These are phyloP conservation scores for Anarhynchus alexandrinus DNA, from an alignment of 2,113 vertebrate species.

Conservation along the genomic window DNA sequence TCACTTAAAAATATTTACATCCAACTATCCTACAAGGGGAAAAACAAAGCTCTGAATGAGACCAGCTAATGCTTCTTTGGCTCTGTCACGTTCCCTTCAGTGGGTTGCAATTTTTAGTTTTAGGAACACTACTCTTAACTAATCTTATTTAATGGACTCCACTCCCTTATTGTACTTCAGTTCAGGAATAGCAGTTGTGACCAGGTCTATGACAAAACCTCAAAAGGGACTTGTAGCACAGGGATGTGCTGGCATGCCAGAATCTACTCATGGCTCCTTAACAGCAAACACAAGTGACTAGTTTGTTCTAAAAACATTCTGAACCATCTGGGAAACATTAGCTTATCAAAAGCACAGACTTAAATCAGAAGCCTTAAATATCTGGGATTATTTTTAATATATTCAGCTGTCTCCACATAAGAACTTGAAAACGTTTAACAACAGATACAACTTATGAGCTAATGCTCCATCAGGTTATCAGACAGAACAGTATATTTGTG, in stretches of 20 bases:
- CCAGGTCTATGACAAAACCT: not conserved
- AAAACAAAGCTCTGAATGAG: not conserved
- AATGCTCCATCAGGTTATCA: not conserved
- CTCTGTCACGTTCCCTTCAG: not conserved
- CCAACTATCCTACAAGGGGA: not conserved
- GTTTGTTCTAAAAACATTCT: not conserved
- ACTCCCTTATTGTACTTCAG: not conserved
- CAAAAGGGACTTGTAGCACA: not conserved
- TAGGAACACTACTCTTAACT: not conserved
- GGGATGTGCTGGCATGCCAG: not conserved
- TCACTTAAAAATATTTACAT: not conserved
- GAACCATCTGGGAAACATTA: not conserved
- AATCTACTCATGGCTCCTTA: not conserved
- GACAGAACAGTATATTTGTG: not conserved
- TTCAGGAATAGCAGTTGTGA: not conserved
- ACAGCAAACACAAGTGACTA: not conserved
- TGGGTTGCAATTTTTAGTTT: not conserved
- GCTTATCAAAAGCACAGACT: not conserved
- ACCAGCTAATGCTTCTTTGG: not conserved
- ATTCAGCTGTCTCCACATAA: not conserved
- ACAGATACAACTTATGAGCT: not conserved
- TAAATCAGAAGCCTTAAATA: not conserved
- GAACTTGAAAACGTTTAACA: not conserved
- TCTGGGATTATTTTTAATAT: not conserved
- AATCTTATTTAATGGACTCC: not conserved